Conservation (phyloP, 2,113 vertebrate genomes). For the Herpetotheres cachinnans region DNA sequence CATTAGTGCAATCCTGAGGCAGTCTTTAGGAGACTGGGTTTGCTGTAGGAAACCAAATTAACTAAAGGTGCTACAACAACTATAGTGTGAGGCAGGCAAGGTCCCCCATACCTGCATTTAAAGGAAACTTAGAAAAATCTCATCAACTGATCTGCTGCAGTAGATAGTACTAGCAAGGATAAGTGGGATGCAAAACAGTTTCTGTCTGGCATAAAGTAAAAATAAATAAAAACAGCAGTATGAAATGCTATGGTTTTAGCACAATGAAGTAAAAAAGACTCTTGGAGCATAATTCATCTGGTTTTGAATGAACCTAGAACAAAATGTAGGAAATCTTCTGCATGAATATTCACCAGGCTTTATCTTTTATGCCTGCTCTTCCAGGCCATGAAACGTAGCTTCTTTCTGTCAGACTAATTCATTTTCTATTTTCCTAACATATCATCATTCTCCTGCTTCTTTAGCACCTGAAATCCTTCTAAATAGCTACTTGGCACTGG, state of each 20-base stretch:
- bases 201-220: slow-evolving; percentile 53
- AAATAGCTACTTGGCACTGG: not conserved
- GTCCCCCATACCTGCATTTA: slow-evolving; percentile 68
- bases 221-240: not conserved
- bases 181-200: slow-evolving; percentile 79
- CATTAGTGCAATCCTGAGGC: not conserved
- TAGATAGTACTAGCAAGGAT: slow-evolving; percentile 74
- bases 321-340: not conserved
- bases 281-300: slow-evolving; percentile 66
- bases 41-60: not conserved
- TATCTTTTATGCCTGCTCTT: not conserved
- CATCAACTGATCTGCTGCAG: slow-evolving; percentile 65
- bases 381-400: not conserved
- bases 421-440: not conserved
- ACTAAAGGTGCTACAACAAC: not conserved
- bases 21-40: not conserved
- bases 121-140: slow-evolving; percentile 55
- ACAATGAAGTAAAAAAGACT: slow-evolving; percentile 46
- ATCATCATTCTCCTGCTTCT: not conserved
- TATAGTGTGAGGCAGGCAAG: slow-evolving; percentile 30
- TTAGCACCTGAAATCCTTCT: not conserved
- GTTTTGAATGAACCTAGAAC: slow-evolving; percentile 23
- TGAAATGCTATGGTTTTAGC: slow-evolving; percentile 66
- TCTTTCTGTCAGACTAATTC: not conserved
- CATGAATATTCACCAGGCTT: not conserved